Percentiles rank a stretch among this genome's conserved stretches.
Conservation (phyloP, 35 echinoderm and acorn worm species). For the Patiria miniata region DNA sequence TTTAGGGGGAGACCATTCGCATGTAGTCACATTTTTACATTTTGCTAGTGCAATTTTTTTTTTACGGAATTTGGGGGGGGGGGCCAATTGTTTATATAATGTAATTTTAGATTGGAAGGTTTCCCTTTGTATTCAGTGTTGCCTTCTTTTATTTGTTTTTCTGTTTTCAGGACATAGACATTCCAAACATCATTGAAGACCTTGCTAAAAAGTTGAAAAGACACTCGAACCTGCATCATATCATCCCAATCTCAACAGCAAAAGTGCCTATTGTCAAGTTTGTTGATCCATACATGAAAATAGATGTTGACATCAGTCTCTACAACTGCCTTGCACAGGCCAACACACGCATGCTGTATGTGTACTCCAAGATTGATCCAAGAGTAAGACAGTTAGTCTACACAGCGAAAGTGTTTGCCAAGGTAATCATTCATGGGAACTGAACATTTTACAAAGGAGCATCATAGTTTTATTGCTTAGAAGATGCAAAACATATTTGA, state of each 20-base stretch:
- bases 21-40: too few species aligned
- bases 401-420: slow-evolving; percentile 83
- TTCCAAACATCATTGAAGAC: slow-evolving; percentile 68
- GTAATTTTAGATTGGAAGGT: too few species aligned
- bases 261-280: slow-evolving; percentile 99
- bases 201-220: slow-evolving; percentile 69
- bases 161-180: slow-evolving; percentile 53
- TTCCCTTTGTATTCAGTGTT: neutral
- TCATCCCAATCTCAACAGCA: slow-evolving; percentile 85
- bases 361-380: slow-evolving; percentile 69
- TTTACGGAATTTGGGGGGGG: too few species aligned
- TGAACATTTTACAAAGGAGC: neutral
- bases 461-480: too few species aligned
- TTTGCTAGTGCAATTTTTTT: too few species aligned
- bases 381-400: slow-evolving; percentile 77
- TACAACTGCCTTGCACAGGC: slow-evolving; percentile 91
- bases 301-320: slow-evolving; percentile 93
- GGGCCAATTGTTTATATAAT: too few species aligned
- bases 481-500: too few species aligned
- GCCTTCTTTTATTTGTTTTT: neutral
- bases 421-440: slow-evolving; percentile 40
- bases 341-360: slow-evolving; percentile 71
- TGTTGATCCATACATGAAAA: slow-evolving; percentile 42
- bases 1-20: too few species aligned
- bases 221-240: slow-evolving; percentile 53